These are phyloP conservation scores for Heterochromis multidens DNA, from an alignment of 2,113 vertebrate species.

Conservation along the genomic window DNA sequence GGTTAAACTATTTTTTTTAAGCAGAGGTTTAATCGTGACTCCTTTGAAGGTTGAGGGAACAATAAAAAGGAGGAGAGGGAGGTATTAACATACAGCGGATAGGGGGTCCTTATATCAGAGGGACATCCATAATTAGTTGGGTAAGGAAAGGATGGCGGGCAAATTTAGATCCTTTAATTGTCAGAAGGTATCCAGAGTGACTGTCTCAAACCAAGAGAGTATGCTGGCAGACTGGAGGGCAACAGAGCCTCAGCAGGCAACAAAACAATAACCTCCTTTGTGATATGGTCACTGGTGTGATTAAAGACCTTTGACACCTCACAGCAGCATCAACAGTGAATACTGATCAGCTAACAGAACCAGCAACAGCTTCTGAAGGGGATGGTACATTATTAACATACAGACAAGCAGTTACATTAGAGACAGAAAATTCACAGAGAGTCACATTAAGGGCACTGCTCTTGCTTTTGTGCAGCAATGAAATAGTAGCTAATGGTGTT, in stretches of 20 bases:
- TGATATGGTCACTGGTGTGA: conserved; percentile 18
- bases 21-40: conserved; percentile 15
- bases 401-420: neutral
- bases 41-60: neutral
- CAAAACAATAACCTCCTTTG: conserved; percentile 38
- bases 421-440: neutral
- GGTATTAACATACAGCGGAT: neutral
- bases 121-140: neutral
- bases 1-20: neutral
- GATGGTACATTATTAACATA: neutral
- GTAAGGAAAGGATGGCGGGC: neutral
- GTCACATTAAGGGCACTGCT: neutral
- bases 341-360: neutral
- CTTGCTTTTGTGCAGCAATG: neutral
- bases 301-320: conserved; percentile 33
- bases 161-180: neutral
- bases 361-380: neutral
- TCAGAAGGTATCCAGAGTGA: neutral
- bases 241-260: conserved; percentile 3
- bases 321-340: neutral
- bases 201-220: neutral
- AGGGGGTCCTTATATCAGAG: neutral
- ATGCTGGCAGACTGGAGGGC: neutral
- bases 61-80: neutral
- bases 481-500: neutral